These are phyloP conservation scores for Drosophila mimica DNA, from an alignment of 2,888 invertebrate genomes.

Conservation along the genomic window DNA sequence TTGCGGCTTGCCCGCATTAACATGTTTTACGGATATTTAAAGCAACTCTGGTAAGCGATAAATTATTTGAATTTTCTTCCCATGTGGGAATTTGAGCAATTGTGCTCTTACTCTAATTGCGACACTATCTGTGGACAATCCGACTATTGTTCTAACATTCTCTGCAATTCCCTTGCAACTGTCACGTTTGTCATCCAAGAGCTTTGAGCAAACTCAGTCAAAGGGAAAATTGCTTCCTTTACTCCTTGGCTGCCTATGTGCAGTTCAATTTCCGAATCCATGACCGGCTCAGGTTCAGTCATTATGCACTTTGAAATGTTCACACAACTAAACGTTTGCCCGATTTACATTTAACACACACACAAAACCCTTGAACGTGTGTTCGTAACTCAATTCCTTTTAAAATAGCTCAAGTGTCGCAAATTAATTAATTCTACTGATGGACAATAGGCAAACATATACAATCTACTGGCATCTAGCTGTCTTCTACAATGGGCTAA, in stretches of 20 bases:
- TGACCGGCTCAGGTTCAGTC: slow-evolving; percentile 24
- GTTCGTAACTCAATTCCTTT: slow-evolving; percentile 44
- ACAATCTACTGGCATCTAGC: not conserved
- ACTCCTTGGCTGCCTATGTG: slow-evolving; percentile 12
- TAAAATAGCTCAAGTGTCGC: slow-evolving; percentile 54
- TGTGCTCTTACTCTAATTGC: slow-evolving; percentile 24
- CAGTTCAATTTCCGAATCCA: slow-evolving; percentile 41
- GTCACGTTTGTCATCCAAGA: slow-evolving; percentile 34
- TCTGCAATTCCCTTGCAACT: slow-evolving; percentile 8
- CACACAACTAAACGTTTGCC: slow-evolving; percentile 22
- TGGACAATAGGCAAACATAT: not conserved
- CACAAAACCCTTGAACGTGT: slow-evolving; percentile 20
- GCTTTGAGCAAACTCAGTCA: slow-evolving; percentile 64
- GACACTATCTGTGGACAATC: slow-evolving; percentile 7
- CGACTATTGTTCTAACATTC: slow-evolving; percentile 14
- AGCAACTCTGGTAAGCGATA: not conserved
- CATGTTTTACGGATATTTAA: not conserved
- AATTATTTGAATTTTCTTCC: not conserved
- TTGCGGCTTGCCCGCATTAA: not conserved
- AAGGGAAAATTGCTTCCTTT: slow-evolving; percentile 70
- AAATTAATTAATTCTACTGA: slow-evolving; percentile 61
- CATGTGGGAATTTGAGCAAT: not conserved
- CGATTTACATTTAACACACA: slow-evolving; percentile 37
- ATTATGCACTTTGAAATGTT: slow-evolving; percentile 17
- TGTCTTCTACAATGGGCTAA: not conserved